Percentiles rank a stretch among this genome's conserved stretches.
phyloP scores from a whole-genome alignment of 2,888 invertebrate genomes.

The Iphiclides podalirius region DNA sequence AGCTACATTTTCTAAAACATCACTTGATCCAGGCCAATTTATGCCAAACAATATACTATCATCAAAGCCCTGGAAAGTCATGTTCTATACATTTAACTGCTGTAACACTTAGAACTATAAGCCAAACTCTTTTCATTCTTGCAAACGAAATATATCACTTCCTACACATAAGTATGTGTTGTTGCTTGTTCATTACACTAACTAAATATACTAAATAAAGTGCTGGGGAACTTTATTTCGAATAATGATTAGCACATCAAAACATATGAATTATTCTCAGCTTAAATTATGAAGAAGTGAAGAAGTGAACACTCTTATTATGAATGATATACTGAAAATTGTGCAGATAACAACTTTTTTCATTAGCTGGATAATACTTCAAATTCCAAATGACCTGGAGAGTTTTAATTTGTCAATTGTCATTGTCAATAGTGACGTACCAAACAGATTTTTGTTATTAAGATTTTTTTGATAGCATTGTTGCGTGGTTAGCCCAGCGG shows the following conservation, averaged over 20 bases:
- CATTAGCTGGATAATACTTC: slow-evolving; percentile 32
- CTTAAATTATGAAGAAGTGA: background rate
- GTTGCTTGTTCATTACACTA: slow-evolving; percentile 2
- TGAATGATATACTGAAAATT: background rate
- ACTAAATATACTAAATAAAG: too few species aligned
- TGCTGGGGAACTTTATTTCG: too few species aligned
- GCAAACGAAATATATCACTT: slow-evolving; percentile 21
- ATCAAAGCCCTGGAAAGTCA: slow-evolving; percentile 89
- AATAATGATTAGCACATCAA: background rate
- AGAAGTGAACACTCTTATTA: background rate
- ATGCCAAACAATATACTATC: slow-evolving; percentile 90
- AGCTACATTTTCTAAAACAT: slow-evolving; percentile 43
- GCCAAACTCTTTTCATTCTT: slow-evolving; percentile 49
- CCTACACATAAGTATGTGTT: background rate
- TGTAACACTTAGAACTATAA: slow-evolving; percentile 43
- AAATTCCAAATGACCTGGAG: slow-evolving; percentile 50
- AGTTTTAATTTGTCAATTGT: slow-evolving; percentile 66
- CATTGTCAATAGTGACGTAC: slow-evolving; percentile 27
- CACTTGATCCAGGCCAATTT: slow-evolving; percentile 84
- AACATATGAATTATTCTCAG: background rate
- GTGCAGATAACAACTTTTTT: slow-evolving; percentile 13
- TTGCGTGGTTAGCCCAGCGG: too few species aligned
- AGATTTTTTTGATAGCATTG: too few species aligned
- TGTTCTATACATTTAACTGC: slow-evolving; percentile 61
- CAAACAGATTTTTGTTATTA: too few species aligned